These are phyloP conservation scores for Anarsia innoxiella DNA, from an alignment of 2,888 invertebrate species.

Conservation along the genomic window DNA sequence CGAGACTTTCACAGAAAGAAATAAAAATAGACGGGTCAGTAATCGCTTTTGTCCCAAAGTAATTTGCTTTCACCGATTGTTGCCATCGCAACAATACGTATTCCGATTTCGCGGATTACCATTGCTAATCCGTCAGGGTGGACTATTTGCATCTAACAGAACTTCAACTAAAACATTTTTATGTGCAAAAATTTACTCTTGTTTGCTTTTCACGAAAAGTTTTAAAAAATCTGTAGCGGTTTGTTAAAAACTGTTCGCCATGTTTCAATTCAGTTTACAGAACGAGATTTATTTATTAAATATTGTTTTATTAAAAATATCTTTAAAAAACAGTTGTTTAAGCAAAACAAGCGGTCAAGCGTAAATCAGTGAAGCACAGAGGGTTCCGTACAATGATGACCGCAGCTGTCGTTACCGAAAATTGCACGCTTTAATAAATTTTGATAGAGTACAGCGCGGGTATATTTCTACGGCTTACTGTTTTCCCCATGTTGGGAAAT, in stretches of 20 bases:
- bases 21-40: constrained; percentile 47
- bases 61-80: constrained; percentile 53
- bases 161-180: no score
- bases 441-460: constrained; percentile 51
- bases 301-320: no score
- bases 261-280: no score
- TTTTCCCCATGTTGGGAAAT: constrained; percentile 52
- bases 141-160: no score
- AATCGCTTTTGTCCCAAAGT: constrained; percentile 40
- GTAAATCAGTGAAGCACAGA: neutral
- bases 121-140: no score
- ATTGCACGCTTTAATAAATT: constrained; percentile 45
- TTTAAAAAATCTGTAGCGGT: no score
- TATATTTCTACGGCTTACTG: constrained; percentile 52
- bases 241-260: no score
- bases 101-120: no score
- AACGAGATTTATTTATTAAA: no score
- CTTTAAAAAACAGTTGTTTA: no score
- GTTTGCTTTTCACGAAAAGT: no score
- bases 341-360: constrained; percentile 4
- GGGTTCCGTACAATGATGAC: constrained; percentile 22
- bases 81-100: constrained; percentile 13
- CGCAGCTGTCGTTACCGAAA: constrained; percentile 5
- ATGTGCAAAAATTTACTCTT: no score
- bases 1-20: constrained; percentile 39